Evolutionary conservation across 2,797 vertebrate genomes (phyloP), one percentile per base, ranked within the genome.

Genomic region (Halcyon badia): DNA sequence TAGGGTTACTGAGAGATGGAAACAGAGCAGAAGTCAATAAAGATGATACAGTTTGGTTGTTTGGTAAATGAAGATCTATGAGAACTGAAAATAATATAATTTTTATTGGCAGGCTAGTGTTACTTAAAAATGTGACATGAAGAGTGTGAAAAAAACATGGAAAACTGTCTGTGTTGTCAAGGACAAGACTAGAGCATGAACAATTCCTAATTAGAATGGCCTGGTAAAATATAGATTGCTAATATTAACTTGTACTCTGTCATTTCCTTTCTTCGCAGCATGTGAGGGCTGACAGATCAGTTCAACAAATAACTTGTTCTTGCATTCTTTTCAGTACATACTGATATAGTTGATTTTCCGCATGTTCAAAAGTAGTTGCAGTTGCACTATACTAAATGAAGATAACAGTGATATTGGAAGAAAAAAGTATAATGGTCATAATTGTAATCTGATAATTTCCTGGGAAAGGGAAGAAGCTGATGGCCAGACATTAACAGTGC

Each of bases 11-110:
- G 37, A 75, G 69, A 91, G 41, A 48, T n/a, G 48, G 41, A 91
- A 85, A n/a, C 17, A 77, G 49, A 87, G 24, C 30, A 88, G 35
- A 95, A 80, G 69, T 83, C 85, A 71, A 73, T 95, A 49, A 78
- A 88, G 54, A 71, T 85, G 81, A 68, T 30, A 56, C 13, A 41
- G 18, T 80, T 84, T 73, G 41, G 64, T 81, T 68, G n/a, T 49
- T 86, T 75, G 9, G 11, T 78, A 91, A 93, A 82, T 73, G 35
- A 92, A 80, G 64, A 88, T 64, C 68, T 78, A 42, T 49, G 33
- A 73, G 64, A 91, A 70, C 25, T 56, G 31, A 83, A 89, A 91
- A 87, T 33, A 68, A 69, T 42, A 54, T 25, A 44, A 75, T 81
- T 76, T 73, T 88, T 86, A 80, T 70, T 80, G 64, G 41, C 68